Conservation (phyloP, 2,888 invertebrate species). For the Agonum fuliginosum region DNA sequence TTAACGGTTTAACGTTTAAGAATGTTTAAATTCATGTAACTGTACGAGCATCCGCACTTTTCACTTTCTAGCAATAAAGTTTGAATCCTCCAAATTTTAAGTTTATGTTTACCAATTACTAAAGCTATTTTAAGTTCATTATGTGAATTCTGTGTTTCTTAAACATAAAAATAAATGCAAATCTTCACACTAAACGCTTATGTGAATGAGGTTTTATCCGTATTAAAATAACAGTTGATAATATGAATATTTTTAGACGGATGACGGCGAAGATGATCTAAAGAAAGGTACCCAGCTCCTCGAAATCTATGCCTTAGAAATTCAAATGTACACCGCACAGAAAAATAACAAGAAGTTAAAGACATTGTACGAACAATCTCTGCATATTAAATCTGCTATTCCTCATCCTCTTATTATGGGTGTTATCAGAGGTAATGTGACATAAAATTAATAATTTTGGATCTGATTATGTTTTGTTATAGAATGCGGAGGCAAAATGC, state of each 20-base stretch:
- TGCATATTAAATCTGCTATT: conserved; percentile 99
- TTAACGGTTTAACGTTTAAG: too few relatives aligned
- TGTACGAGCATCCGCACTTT: too few relatives aligned
- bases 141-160: too few relatives aligned
- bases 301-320: conserved; percentile 99
- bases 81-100: too few relatives aligned
- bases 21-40: too few relatives aligned
- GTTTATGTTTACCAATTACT: too few relatives aligned
- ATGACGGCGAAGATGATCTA: conserved; percentile 97
- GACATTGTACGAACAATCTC: conserved; percentile 96
- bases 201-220: too few relatives aligned
- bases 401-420: conserved; percentile 99
- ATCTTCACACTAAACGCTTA: too few relatives aligned
- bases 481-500: conserved; percentile 99
- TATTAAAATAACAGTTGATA: too few relatives aligned
- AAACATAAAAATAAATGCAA: too few relatives aligned
- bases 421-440: conserved; percentile 89
- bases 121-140: too few relatives aligned
- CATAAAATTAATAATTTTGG: conserved; percentile 47
- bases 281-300: conserved; percentile 98
- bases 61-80: too few relatives aligned
- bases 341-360: conserved; percentile 99
- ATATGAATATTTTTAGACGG: conserved; percentile 82
- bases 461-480: conserved; percentile 64
- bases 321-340: conserved; percentile 99